Evolutionary conservation across 2,113 vertebrate species (phyloP), one percentile per base, ranked within the genome.

Genomic region (Bubalus kerabau): DNA sequence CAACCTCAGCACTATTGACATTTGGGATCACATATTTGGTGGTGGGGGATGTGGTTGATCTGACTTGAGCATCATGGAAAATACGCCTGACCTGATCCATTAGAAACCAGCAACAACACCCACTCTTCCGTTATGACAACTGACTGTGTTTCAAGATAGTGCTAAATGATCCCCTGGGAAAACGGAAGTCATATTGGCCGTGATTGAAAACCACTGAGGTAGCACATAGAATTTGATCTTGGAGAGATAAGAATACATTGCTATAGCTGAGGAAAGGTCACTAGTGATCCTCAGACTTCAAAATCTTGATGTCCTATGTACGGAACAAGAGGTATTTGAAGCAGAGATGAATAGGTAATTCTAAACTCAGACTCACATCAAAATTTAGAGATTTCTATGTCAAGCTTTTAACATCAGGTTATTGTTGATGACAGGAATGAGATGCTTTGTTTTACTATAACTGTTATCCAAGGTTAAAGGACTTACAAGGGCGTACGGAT

Each of bases 11-110:
- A 26, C 15, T n/a, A 5, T 32, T 80, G 32, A 78, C 2, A 50
- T 90, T 81, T 90, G 8, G 23, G 32, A 19, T 16, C n/a, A 91
- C 30, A n/a, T 43, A 57, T 48, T 23, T 82, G 23, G 36, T 30
- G 10, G 8, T 36, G 6, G 12, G 2, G 10, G 3, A 11, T 2
- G 2, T 16, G 11, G 32, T 5, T 1, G 3, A 6, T 62, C 7
- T 81, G 13, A 54, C 21, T 21, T 87, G 10, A 87, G 15, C 19
- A 30, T 7, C 62, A 6, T 64, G 48, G 24, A 57, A 57, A 52
- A 17, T 4, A 54, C 40, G 17, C 0, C 3, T 57, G 30, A 3
- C 13, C 7, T 91, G 2, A 15, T n/a, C 23, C 10, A 7, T 24
- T 11, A 82, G 54, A 60, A 19, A 7, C 0, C 13, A 90, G 12